Evolutionary conservation across 2,797 vertebrate genomes (phyloP).

Genomic region (Hapalemur alaotrensis): DNA sequence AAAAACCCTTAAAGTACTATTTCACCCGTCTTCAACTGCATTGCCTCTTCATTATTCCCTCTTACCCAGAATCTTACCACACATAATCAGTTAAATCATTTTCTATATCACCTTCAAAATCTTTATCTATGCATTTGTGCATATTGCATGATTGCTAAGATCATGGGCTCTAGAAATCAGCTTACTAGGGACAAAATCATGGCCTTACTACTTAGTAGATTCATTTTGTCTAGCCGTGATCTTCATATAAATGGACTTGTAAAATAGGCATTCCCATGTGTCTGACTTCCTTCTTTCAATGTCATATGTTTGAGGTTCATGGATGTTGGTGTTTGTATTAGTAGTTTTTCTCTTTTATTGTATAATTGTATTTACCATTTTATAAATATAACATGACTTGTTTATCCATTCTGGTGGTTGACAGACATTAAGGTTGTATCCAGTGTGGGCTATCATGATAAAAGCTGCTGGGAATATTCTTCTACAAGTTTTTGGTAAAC

Average conservation of each 20-base stretch:
- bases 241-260: neutral
- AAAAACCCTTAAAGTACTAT: neutral
- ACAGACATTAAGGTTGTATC: neutral
- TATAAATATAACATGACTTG: neutral
- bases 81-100: neutral
- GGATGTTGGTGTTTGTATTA: neutral
- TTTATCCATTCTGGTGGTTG: neutral
- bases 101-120: neutral
- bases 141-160: neutral
- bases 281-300: neutral
- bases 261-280: neutral
- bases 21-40: neutral
- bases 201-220: neutral
- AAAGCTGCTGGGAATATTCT: neutral
- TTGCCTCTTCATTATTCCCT: neutral
- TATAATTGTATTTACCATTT: neutral
- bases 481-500: neutral
- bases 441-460: neutral
- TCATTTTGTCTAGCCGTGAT: neutral
- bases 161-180: neutral
- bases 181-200: neutral
- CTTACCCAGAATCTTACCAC: neutral
- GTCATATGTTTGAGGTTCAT: neutral
- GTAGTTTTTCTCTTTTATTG: neutral
- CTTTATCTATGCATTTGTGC: neutral